Percentiles rank a stretch among this genome's conserved stretches.
Conservation (phyloP, 1,140 invertebrate genomes). For the Catajapyx aquilonaris region DNA sequence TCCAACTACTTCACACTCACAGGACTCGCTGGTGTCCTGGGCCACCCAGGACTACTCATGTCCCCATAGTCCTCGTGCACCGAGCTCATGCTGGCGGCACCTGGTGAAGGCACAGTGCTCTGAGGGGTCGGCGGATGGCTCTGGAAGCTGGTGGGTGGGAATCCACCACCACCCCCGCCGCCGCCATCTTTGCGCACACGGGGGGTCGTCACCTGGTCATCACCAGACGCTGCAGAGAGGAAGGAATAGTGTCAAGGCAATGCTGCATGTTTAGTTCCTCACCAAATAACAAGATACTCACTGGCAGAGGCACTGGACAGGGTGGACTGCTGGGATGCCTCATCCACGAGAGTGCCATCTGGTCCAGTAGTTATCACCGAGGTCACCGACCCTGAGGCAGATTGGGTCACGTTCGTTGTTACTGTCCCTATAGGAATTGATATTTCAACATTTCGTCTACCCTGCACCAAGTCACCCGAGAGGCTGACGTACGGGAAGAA, state of each 20-base stretch:
- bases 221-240: background rate
- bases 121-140: conserved; percentile 22
- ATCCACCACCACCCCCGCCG: background rate
- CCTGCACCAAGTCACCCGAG: conserved; percentile 1
- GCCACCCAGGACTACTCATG: conserved; percentile 23
- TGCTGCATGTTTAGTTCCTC: no score
- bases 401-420: conserved; percentile 13
- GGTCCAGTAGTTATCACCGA: conserved; percentile 67
- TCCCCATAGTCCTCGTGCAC: conserved; percentile 28
- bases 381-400: conserved; percentile 43
- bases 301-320: conserved; percentile 73
- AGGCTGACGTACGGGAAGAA: conserved; percentile 5
- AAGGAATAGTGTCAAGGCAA: background rate
- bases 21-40: conserved; percentile 24
- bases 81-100: conserved; percentile 24
- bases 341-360: conserved; percentile 64
- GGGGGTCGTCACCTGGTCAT: background rate
- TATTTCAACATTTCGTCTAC: conserved; percentile 1
- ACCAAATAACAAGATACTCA: no score
- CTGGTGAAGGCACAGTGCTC: conserved; percentile 23
- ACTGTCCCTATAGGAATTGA: conserved; percentile 9
- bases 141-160: conserved; percentile 9
- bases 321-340: conserved; percentile 77
- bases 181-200: background rate
- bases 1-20: conserved; percentile 11